Base-by-base conservation (phyloP, 2,888 invertebrate species). In the Melieria crassipennis region DNA sequence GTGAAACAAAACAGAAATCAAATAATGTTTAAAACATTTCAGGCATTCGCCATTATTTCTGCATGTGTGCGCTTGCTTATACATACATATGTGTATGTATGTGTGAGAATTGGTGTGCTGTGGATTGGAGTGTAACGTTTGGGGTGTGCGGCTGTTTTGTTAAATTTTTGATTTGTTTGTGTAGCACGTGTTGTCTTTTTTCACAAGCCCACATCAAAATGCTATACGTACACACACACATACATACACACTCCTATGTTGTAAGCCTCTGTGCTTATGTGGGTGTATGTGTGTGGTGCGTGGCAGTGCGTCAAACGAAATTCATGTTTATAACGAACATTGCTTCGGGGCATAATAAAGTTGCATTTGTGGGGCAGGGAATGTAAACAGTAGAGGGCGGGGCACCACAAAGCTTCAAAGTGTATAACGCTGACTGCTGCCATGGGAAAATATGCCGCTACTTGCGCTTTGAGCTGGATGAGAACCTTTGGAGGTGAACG, bases 131-230 rank as follows among this genome's bases (percentile, higher is more conserved):
- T 30, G 30, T 30, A 30, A 30, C 30, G 30, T 30, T 30, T 30
- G 3, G 30, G 30, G 30, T 30, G 30, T 30, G 30, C 30, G 30
- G 30, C 30, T 30, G 30, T 30, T 30, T 30, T 30, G 30, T 30
- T 50, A 81, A 77, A 79, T 79, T 80, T 81, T 81, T 81, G 81
- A 81, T 81, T 81, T 81, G 80, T 82, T 81, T 79, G 80, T 82
- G 82, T 79, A 79, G 81, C 81, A 81, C 82, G 81, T 81, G 81
- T 79, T 82, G 81, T 80, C 80, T 79, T 79, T 80, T 74, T 79
- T 75, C 50, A 45, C 30, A 30, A 30, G 30, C 30, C 30, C 65
- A 60, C 43, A 60, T 47, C 58, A 9, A 11, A 10, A 48, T 13
- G 45, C 7, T 50, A 11, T 30, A 1, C 30, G 30, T 30, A 30